These are phyloP conservation scores for Danio choprae DNA, from an alignment of 2,797 vertebrate genomes.

Conservation along the genomic window DNA sequence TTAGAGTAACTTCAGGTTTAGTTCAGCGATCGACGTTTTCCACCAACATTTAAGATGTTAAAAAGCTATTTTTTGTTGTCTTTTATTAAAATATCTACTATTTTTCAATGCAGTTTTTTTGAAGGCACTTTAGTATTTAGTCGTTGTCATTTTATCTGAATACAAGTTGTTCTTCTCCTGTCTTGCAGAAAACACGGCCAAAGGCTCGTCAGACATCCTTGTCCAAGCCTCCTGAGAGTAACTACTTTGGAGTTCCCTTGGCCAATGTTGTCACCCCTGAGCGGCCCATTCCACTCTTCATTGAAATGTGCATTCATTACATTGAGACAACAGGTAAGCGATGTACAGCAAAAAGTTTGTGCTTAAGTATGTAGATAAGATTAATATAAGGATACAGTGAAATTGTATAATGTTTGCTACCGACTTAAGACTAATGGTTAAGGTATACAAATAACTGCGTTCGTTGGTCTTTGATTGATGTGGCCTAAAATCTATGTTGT, in stretches of 20 bases:
- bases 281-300: conserved; percentile 91
- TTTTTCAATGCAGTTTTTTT: neutral
- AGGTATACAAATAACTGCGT: neutral
- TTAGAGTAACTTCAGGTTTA: neutral
- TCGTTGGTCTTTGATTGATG: no score
- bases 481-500: neutral
- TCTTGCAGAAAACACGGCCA: conserved; percentile 85
- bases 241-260: conserved; percentile 93
- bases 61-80: neutral
- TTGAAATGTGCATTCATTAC: conserved; percentile 94
- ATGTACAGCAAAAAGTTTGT: neutral
- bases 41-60: neutral
- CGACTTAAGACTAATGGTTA: neutral
- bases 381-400: neutral
- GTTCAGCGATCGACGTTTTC: neutral
- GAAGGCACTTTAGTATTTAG: neutral
- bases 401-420: neutral
- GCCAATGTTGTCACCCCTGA: conserved; percentile 83
- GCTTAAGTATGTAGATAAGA: neutral
- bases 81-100: neutral
- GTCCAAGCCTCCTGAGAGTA: conserved; percentile 92
- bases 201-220: conserved; percentile 88
- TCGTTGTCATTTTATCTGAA: neutral
- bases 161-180: conserved; percentile 1
- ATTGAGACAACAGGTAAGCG: conserved; percentile 91